phyloP scores from a whole-genome alignment of 2,888 invertebrate genomes.

The Sycophila texana region DNA sequence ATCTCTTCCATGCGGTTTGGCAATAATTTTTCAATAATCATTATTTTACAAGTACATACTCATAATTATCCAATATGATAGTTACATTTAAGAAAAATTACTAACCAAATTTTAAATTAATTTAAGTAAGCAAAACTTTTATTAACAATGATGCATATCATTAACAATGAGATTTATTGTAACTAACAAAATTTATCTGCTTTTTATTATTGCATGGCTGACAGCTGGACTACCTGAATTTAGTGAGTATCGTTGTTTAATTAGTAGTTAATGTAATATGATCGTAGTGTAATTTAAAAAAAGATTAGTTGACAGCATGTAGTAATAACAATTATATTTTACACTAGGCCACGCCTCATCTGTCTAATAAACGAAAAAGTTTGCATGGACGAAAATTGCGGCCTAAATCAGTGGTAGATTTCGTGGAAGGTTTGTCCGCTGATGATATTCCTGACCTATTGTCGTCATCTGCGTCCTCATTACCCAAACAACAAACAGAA shows the following conservation, averaged over 20 bases:
- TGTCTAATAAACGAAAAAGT: conserved; percentile 86
- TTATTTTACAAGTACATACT: background rate
- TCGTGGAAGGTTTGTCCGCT: conserved; percentile 87
- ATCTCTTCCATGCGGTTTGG: no score
- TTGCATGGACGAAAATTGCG: conserved; percentile 88
- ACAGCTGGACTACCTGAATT: conserved; percentile 97
- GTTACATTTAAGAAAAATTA: background rate
- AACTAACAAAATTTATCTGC: conserved; percentile 54
- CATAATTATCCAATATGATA: background rate
- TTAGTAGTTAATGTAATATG: background rate
- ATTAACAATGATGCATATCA: background rate
- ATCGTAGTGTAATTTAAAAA: conserved; percentile 6
- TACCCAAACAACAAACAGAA: conserved; percentile 76
- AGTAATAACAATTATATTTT: conserved; percentile 35
- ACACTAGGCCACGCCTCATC: conserved; percentile 85
- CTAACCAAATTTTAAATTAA: background rate
- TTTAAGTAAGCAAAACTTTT: no score
- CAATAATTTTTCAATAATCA: background rate
- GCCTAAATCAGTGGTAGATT: conserved; percentile 93
- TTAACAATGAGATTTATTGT: conserved; percentile 49
- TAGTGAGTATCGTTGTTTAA: conserved; percentile 83
- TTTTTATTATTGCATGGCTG: conserved; percentile 77
- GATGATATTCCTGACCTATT: conserved; percentile 92
- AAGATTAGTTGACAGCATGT: background rate
- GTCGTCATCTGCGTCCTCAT: conserved; percentile 84